Percentiles rank a stretch among this genome's conserved stretches.
Conservation (phyloP, 2,113 vertebrate genomes). For the Pygoscelis antarcticus region DNA sequence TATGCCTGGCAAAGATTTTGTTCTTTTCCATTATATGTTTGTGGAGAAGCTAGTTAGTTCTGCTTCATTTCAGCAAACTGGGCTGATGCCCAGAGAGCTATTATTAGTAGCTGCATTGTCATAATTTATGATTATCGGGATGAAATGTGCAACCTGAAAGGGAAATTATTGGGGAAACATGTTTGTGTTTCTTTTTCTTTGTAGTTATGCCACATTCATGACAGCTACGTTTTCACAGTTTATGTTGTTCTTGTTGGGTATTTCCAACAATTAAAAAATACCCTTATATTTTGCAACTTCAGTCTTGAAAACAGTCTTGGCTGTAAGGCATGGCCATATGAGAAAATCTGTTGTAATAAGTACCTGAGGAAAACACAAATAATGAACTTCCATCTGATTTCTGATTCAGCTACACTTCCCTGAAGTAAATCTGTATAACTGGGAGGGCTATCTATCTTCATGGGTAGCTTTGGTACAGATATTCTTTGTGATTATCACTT, state of each 20-base stretch:
- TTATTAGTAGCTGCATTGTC: neutral
- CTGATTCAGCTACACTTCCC: neutral
- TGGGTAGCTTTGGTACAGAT: neutral
- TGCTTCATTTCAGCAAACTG: neutral
- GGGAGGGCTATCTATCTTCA: neutral
- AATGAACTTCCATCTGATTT: neutral
- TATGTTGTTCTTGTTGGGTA: neutral
- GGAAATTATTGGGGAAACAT: neutral
- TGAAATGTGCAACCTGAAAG: neutral
- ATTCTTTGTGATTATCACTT: neutral
- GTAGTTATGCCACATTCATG: neutral
- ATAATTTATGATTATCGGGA: neutral
- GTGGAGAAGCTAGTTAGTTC: neutral
- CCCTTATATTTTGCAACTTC: neutral
- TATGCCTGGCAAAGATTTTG: neutral
- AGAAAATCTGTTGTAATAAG: neutral
- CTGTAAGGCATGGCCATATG: neutral
- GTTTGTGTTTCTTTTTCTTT: neutral
- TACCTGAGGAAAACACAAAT: neutral
- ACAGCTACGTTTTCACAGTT: neutral
- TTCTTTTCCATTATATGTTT: neutral
- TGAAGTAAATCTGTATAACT: neutral
- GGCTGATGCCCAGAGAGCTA: neutral
- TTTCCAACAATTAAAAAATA: neutral
- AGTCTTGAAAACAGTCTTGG: neutral